These are phyloP conservation scores for Archegozetes longisetosus DNA, from an alignment of 1,140 invertebrate genomes.

Conservation along the genomic window DNA sequence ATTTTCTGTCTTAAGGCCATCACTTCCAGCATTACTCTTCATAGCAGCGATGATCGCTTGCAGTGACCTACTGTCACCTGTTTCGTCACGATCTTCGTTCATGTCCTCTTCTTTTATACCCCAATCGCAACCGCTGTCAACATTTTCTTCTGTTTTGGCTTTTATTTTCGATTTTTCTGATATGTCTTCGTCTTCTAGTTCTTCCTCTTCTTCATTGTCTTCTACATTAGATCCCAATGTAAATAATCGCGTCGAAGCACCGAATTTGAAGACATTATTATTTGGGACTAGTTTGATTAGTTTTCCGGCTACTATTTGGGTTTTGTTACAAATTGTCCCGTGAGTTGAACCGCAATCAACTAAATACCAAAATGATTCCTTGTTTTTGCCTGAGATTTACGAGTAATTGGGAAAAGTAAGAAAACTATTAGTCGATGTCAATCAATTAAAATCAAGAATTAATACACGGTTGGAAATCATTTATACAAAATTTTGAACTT, in stretches of 20 bases:
- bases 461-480: too few relatives aligned
- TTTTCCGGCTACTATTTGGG: background rate
- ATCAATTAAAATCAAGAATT: too few relatives aligned
- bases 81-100: constrained; percentile 1
- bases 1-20: background rate
- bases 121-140: constrained; percentile 10
- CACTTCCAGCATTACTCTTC: background rate
- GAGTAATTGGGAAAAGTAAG: background rate
- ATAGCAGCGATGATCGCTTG: constrained; percentile 3
- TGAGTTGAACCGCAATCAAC: constrained; percentile 16
- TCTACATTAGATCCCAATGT: background rate
- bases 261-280: constrained; percentile 14
- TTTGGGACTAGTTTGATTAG: constrained; percentile 7
- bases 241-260: constrained; percentile 15
- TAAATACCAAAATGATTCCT: constrained; percentile 14
- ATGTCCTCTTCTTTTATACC: constrained; percentile 9
- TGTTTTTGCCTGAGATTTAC: constrained; percentile 5
- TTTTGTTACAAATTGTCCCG: constrained; percentile 15
- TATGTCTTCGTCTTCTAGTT: background rate
- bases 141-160: background rate
- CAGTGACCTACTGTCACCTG: constrained; percentile 1
- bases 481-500: too few relatives aligned
- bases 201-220: background rate
- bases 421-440: too few relatives aligned
- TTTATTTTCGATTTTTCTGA: background rate